phyloP scores from a whole-genome alignment of 2,888 invertebrate species.

The Folsomia manolachei region DNA sequence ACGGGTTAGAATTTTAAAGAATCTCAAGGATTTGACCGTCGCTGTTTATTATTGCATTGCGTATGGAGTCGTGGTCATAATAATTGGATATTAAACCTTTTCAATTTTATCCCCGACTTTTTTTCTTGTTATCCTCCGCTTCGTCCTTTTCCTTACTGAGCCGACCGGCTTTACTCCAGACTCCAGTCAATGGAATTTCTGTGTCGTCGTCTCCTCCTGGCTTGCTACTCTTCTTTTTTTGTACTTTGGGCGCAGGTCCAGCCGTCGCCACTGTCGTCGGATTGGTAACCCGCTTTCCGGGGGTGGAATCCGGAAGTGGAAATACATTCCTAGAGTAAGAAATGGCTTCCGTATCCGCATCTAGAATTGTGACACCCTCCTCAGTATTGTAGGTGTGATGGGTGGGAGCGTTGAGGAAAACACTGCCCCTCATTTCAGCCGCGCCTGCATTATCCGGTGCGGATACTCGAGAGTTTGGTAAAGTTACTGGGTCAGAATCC shows the following conservation, averaged over 20 bases:
- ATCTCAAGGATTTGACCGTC: too few relatives aligned
- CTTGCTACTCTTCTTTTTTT: not conserved
- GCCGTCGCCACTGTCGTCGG: not conserved
- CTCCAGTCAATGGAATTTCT: conserved; percentile 1
- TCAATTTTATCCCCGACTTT: not conserved
- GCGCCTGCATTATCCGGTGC: not conserved
- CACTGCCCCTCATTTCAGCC: not conserved
- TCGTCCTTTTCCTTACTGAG: not conserved
- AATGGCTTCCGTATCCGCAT: conserved; percentile 12
- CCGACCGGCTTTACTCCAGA: conserved; percentile 4
- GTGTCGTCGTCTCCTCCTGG: not conserved
- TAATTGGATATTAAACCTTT: too few relatives aligned
- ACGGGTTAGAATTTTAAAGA: too few relatives aligned
- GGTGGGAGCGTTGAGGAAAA: not conserved
- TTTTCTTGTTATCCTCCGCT: not conserved
- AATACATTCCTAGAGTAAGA: conserved; percentile 9
- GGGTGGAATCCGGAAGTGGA: not conserved
- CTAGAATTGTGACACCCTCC: conserved; percentile 14
- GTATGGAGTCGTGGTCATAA: too few relatives aligned
- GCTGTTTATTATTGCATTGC: too few relatives aligned
- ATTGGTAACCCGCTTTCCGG: not conserved
- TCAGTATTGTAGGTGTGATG: not conserved
- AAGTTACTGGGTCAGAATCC: not conserved
- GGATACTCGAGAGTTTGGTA: not conserved
- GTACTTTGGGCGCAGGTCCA: not conserved